Conservation (phyloP, 2,888 invertebrate genomes). For the Tholera decimalis region DNA sequence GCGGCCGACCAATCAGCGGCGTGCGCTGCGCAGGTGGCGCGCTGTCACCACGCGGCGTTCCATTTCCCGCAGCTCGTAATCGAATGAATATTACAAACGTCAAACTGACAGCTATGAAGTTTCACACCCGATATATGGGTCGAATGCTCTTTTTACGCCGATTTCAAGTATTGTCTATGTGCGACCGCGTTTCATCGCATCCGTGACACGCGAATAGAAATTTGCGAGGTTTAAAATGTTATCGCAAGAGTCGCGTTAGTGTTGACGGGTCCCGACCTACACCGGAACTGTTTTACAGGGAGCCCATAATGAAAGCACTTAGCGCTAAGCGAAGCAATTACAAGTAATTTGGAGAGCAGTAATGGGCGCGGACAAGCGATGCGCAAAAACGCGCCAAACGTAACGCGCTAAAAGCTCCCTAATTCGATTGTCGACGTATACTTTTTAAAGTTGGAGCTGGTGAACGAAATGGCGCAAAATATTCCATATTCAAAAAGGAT, state of each 20-base stretch:
- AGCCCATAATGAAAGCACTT: conserved; percentile 90
- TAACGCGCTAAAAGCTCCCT: conserved; percentile 90
- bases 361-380: conserved; percentile 89
- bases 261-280: conserved; percentile 78
- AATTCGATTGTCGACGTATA: conserved; percentile 89
- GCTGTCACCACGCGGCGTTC: conserved; percentile 84
- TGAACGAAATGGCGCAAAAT: conserved; percentile 71
- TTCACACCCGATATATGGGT: conserved; percentile 82
- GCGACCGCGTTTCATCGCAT: conserved; percentile 60
- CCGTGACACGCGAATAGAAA: conserved; percentile 52
- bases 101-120: conserved; percentile 85
- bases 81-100: conserved; percentile 90
- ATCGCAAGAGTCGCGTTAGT: conserved; percentile 74
- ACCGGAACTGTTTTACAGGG: conserved; percentile 82
- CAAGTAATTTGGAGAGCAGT: conserved; percentile 89
- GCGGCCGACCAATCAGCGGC: conserved; percentile 73
- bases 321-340: conserved; percentile 91
- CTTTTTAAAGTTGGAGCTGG: conserved; percentile 82
- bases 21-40: conserved; percentile 80
- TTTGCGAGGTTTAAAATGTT: conserved; percentile 71
- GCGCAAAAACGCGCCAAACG: conserved; percentile 90
- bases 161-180: conserved; percentile 79
- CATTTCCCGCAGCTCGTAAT: conserved; percentile 87
- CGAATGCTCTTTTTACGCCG: conserved; percentile 84
- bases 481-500: conserved; percentile 62